Evolutionary conservation across 2,888 invertebrate species (phyloP), one percentile per base, ranked within the genome.

Genomic region (Xestia xanthographa): DNA sequence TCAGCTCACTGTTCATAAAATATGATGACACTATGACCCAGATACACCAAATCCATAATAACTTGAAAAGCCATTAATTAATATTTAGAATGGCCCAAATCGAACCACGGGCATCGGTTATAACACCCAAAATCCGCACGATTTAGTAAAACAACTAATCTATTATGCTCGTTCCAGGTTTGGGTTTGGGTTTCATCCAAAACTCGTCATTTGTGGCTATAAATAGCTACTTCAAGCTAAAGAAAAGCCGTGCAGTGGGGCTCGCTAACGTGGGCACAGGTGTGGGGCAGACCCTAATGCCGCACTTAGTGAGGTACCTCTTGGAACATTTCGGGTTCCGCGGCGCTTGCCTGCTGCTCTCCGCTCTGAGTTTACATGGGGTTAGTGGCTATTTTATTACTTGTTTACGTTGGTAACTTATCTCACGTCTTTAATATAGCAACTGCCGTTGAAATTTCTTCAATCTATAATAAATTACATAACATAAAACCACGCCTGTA

Each of bases 201-300:
- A 98, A 98, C 65, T 97, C 98, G 5, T 97, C 98, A 48, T 98
- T 98, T 92, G 97, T 98, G 88, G 97, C 97, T 48, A 97, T 98
- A 80, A 98, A 98, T 91, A 97, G 97, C 41, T 98, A 98, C 92
- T 98, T 98, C 90, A 97, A 96, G 77, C 95, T 96, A 75, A 97
- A 96, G 90, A 97, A 98, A 86, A 97, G 97, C 79, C 97, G 97
- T 60, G 98, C 98, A n/a, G 98, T 98, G 73, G 98, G 98, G 3
- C 94, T 98, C 48, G 97, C 98, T 0, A 97, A 98, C 94, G 98
- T 98, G 43, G 98, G 98, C 75, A 98, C 98, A 82, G 98, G 98
- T 79, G 93, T 98, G 43, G 98, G 98, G 5, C 98, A 98, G 92
- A 97, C 98, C 92, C 91, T 98, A 79, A 97, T 98, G 97, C 98